These are phyloP conservation scores for Altica lythri DNA, from an alignment of 2,888 invertebrate species.

Conservation along the genomic window DNA sequence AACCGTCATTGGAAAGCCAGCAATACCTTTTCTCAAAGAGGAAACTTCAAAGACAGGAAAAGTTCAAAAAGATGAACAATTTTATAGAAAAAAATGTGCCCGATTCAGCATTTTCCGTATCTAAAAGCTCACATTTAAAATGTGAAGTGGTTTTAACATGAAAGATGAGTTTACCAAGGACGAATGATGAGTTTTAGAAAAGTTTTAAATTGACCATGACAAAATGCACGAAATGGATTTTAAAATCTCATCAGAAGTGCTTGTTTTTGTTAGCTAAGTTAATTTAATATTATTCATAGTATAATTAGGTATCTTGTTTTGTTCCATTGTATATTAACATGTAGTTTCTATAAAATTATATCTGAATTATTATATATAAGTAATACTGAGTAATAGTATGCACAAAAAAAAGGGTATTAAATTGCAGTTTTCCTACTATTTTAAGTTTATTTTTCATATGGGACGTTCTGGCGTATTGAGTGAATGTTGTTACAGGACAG, in stretches of 20 bases:
- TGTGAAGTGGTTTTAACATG: constrained; percentile 20
- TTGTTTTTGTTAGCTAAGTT: constrained; percentile 9
- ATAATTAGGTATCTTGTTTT: too few species aligned
- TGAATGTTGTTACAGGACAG: too few species aligned
- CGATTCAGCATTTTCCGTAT: constrained; percentile 26
- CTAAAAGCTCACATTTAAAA: constrained; percentile 17
- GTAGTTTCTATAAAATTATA: too few species aligned
- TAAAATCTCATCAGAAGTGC: constrained; percentile 14
- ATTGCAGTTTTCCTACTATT: too few species aligned
- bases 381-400: too few species aligned
- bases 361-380: too few species aligned
- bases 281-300: too few species aligned
- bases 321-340: too few species aligned
- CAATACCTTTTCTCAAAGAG: constrained; percentile 15
- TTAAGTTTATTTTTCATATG: too few species aligned
- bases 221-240: constrained; percentile 19
- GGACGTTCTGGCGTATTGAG: too few species aligned
- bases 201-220: constrained; percentile 24
- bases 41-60: constrained; percentile 12
- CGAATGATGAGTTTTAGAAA: constrained; percentile 13
- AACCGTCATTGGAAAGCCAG: constrained; percentile 16
- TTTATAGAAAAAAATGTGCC: constrained; percentile 19
- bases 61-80: constrained; percentile 21
- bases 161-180: constrained; percentile 22
- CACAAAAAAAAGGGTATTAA: too few species aligned